A percentile compares a stretch with the other conserved stretches of the same genome.
phyloP scores from a whole-genome alignment of 1,140 invertebrate species.

The Physella acuta region DNA sequence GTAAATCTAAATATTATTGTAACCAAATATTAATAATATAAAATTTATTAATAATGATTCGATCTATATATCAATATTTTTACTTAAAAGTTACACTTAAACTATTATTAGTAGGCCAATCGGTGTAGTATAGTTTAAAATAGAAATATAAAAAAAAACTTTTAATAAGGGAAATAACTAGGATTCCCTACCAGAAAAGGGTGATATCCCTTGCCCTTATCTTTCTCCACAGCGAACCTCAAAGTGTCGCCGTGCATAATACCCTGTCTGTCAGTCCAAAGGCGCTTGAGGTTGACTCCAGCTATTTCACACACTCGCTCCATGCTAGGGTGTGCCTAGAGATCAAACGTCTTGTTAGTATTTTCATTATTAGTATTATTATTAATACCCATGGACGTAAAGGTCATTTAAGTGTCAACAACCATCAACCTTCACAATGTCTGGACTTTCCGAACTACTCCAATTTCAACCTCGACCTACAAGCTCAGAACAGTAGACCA shows the following conservation, averaged over 20 bases:
- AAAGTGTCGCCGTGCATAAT: conserved; percentile 25
- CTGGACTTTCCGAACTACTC: neutral
- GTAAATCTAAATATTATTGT: too few relatives aligned
- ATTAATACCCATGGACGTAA: neutral
- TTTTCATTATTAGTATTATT: neutral
- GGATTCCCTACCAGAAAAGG: conserved; percentile 22
- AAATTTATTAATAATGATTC: too few relatives aligned
- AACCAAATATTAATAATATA: too few relatives aligned
- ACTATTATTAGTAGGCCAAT: too few relatives aligned
- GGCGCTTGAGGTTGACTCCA: conserved; percentile 10
- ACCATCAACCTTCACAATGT: neutral
- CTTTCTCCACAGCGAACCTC: conserved; percentile 20
- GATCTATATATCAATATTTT: too few relatives aligned
- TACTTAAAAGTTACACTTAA: too few relatives aligned
- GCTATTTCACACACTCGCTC: conserved; percentile 20
- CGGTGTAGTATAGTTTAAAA: too few relatives aligned
- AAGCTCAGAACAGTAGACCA: too few relatives aligned
- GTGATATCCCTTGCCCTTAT: conserved; percentile 19
- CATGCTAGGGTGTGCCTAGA: conserved; percentile 24
- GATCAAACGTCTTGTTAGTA: neutral
- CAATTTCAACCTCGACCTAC: too few relatives aligned
- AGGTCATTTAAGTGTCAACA: neutral
- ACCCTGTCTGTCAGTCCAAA: conserved; percentile 22
- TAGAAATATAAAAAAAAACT: too few relatives aligned
- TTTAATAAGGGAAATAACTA: too few relatives aligned